Conservation (phyloP, 2,113 vertebrate genomes). For the Illadopsis cleaveri region DNA sequence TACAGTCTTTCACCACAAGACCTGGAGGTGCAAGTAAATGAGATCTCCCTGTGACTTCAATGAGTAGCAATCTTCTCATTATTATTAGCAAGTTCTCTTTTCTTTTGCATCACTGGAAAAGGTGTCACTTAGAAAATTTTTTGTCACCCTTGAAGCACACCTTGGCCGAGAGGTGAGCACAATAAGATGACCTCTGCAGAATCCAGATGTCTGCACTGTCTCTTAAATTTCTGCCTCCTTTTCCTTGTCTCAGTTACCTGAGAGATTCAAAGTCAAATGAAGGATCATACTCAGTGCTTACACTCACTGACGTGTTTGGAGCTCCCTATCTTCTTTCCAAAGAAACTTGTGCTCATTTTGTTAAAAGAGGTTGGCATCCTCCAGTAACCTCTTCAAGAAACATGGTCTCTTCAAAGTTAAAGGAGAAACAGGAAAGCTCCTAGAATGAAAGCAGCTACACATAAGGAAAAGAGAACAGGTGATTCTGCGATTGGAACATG, state of each 20-base stretch:
- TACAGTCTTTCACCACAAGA: neutral
- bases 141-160: neutral
- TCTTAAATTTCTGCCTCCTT: neutral
- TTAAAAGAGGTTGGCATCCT: neutral
- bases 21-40: neutral
- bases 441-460: neutral
- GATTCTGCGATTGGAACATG: neutral
- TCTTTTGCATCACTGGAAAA: neutral
- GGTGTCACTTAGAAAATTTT: neutral
- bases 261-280: neutral
- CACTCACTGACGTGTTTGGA: rapidly evolving
- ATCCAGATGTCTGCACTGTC: neutral
- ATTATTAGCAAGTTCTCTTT: conserved; percentile 21
- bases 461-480: neutral
- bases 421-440: neutral
- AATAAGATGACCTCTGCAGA: neutral
- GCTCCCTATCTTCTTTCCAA: neutral
- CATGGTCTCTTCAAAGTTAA: neutral
- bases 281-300: neutral
- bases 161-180: neutral
- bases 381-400: neutral
- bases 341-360: neutral
- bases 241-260: neutral
- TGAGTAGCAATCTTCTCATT: neutral
- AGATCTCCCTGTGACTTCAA: neutral